Evolutionary conservation across 2,797 vertebrate genomes (phyloP).

Genomic region (Denticeps clupeoides): DNA sequence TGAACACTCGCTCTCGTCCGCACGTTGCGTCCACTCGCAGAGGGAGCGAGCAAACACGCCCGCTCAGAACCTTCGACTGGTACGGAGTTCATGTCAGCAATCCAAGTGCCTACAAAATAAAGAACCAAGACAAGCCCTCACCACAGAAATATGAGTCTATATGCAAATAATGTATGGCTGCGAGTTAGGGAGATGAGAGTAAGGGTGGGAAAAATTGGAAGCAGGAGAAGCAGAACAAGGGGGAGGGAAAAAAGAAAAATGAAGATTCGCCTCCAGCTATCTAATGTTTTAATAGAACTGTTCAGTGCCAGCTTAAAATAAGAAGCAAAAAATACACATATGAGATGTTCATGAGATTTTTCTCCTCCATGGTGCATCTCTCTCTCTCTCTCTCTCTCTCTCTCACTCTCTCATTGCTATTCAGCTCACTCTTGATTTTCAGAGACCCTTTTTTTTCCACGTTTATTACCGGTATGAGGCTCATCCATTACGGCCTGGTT

Average conservation of each 20-base stretch:
- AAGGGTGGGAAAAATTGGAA: slow-evolving; percentile 15
- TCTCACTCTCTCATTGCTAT: not conserved
- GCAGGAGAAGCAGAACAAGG: not conserved
- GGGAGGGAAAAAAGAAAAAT: not conserved
- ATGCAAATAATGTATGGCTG: too few species aligned
- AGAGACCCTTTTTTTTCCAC: too few species aligned
- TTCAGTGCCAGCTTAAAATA: not conserved
- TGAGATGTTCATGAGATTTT: not conserved
- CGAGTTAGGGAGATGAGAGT: slow-evolving; percentile 16
- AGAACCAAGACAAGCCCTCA: too few species aligned
- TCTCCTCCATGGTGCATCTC: not conserved
- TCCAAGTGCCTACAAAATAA: too few species aligned
- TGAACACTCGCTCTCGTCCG: too few species aligned
- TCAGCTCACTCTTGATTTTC: not conserved
- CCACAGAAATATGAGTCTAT: too few species aligned
- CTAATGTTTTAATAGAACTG: not conserved
- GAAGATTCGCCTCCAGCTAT: not conserved
- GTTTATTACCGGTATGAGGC: too few species aligned
- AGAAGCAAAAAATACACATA: slow-evolving; percentile 1
- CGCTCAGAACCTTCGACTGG: too few species aligned
- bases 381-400: not conserved
- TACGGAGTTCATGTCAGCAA: too few species aligned
- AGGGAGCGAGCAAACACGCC: too few species aligned
- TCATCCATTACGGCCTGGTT: not conserved
- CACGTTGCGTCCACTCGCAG: too few species aligned